Percentiles rank a stretch among this genome's conserved stretches.
Conservation (phyloP, 2,113 vertebrate species). For the Aramus guarauna region DNA sequence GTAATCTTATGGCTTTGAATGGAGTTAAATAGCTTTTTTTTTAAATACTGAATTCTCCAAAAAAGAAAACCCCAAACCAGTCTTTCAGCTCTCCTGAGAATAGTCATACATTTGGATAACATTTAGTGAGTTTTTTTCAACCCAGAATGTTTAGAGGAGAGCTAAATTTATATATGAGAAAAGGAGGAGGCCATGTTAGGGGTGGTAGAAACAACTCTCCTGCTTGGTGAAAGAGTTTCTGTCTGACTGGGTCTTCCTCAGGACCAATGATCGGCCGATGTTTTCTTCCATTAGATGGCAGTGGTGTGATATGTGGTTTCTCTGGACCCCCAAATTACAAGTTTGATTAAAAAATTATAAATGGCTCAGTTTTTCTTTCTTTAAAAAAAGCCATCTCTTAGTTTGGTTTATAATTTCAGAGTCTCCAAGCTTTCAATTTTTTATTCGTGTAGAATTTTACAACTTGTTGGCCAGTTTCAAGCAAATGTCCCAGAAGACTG, state of each 20-base stretch:
- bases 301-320: slow-evolving; percentile 35
- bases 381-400: neutral
- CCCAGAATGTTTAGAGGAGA: neutral
- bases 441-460: neutral
- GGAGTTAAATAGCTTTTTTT: neutral
- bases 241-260: neutral
- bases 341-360: neutral
- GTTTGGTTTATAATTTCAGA: neutral
- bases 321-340: neutral
- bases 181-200: neutral
- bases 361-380: neutral
- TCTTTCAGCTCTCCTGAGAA: neutral
- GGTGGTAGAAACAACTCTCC: neutral
- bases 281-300: slow-evolving; percentile 64
- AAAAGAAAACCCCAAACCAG: neutral
- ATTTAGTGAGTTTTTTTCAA: neutral
- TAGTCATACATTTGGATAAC: neutral
- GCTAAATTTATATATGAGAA: neutral
- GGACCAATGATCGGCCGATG: neutral
- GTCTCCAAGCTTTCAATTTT: neutral
- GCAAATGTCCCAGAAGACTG: neutral
- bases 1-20: neutral
- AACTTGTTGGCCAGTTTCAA: neutral
- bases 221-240: neutral
- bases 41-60: neutral